Percentiles rank a stretch among this genome's conserved stretches.
Evolutionary conservation across 2,797 vertebrate genomes (phyloP).

Genomic region (Masticophis lateralis): DNA sequence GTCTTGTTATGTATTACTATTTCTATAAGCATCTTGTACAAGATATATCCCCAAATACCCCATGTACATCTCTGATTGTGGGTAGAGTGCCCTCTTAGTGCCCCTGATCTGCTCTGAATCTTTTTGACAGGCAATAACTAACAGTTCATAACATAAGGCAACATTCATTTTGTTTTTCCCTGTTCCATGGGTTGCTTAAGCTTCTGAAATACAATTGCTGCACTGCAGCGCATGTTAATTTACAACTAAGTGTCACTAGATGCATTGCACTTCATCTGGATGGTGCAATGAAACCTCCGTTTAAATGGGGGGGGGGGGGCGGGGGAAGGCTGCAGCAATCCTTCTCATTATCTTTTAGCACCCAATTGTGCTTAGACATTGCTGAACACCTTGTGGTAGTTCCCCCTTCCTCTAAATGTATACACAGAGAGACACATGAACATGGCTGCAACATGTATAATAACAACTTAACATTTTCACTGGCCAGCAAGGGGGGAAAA

Average conservation of each 20-base stretch:
- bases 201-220: conserved; percentile 38
- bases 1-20: background rate
- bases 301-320: conserved; percentile 27
- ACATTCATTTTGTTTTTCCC: conserved; percentile 41
- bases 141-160: conserved; percentile 15
- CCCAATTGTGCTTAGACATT: background rate
- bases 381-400: background rate
- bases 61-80: background rate
- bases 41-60: background rate
- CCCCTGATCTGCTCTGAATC: background rate
- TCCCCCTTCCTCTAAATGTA: background rate
- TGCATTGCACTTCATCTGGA: conserved; percentile 17
- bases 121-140: conserved; percentile 32
- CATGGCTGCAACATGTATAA: background rate
- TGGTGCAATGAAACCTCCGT: conserved; percentile 30
- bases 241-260: conserved; percentile 34
- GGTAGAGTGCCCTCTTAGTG: conserved; percentile 9
- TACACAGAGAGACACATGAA: background rate
- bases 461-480: background rate
- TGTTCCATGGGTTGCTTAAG: background rate
- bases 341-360: background rate
- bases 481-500: conserved; percentile 24
- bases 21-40: background rate
- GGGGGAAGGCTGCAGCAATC: conserved; percentile 6
- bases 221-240: conserved; percentile 47